These are phyloP conservation scores for Siphamia tubifer DNA, from an alignment of 2,113 vertebrate species.

Conservation along the genomic window DNA sequence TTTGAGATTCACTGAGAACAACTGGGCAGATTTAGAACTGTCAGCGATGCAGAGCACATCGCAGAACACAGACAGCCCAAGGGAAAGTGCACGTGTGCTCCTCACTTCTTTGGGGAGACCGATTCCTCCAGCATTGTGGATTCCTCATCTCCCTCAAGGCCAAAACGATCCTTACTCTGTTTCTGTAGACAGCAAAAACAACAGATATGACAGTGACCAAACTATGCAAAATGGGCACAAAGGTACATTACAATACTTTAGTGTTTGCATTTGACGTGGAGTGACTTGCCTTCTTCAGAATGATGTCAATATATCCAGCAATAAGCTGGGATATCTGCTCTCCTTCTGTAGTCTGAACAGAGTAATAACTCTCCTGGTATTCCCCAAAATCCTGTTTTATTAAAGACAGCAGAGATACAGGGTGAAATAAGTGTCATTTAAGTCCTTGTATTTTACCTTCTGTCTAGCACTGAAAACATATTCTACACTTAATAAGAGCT, in stretches of 20 bases:
- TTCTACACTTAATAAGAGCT: background rate
- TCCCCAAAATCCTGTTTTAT: conserved; percentile 92
- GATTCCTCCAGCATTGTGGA: conserved; percentile 99
- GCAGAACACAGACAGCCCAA: background rate
- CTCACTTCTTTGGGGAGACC: conserved; percentile 97
- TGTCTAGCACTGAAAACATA: background rate
- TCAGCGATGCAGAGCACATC: conserved; percentile 3
- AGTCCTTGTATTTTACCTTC: background rate
- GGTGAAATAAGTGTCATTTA: background rate
- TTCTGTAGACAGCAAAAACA: conserved; percentile 79
- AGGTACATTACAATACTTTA: background rate
- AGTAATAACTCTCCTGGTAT: conserved; percentile 99
- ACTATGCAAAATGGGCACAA: background rate
- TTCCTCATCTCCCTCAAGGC: conserved; percentile 96
- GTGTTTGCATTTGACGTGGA: background rate
- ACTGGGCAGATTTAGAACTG: conserved; percentile 12
- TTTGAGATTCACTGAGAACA: conserved; percentile 36
- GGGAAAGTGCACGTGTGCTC: conserved; percentile 2
- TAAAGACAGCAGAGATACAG: conserved; percentile 21
- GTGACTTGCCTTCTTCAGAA: conserved; percentile 92
- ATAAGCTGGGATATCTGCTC: conserved; percentile 99
- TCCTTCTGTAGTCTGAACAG: conserved; percentile 97
- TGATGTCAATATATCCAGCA: conserved; percentile 98
- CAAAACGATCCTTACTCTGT: conserved; percentile 98
- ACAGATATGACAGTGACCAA: background rate